Evolutionary conservation across 2,797 vertebrate genomes (phyloP), one percentile per base, ranked within the genome.

Genomic region (Varecia variegata): DNA sequence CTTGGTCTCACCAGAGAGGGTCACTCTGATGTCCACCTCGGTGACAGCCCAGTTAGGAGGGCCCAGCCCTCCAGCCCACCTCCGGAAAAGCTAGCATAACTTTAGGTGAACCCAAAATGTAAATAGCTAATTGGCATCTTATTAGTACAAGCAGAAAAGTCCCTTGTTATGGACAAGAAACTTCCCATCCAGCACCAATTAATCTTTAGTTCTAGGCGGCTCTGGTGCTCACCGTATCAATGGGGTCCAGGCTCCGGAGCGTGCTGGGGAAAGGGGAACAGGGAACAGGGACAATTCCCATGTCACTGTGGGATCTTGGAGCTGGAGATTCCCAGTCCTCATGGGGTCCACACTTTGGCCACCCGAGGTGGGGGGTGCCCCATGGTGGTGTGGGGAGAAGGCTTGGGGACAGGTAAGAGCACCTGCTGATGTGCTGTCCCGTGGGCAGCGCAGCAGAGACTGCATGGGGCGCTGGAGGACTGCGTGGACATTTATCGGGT

Each of bases 151-250:
- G 92, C 90, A 88, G 96, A 97, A 97, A 97, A 97, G 95, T 86
- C 96, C 90, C 79, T 92, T 96, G 92, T 96, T 97, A 45, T 10
- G 90, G 96, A 97, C 93, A 54, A 97, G 98, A 97, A 96, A 68
- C 67, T 95, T 98, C 97, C 88, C 58, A 83, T 97, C 97, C 96
- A 96, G 91, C 96, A 92, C 93, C 97, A 97, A 94, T 98, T 98
- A 98, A 97, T 97, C 96, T 95, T 87, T 95, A 93, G 94, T 96
- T 97, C 90, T 4, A 0, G 86, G 85, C 43, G 25, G 54, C 85
- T 91, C 87, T 7, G 8, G 1, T 93, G 87, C 76, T 96, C 35
- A 89, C 50, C 73, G 71, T 82, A 67, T 40, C 71, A 90, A 54
- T 60, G 60, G 94, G 85, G 52, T 45, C n/a, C 35, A 68, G 60